Evolutionary conservation across 2,113 vertebrate species (phyloP).

Genomic region (Rallus limicola): DNA sequence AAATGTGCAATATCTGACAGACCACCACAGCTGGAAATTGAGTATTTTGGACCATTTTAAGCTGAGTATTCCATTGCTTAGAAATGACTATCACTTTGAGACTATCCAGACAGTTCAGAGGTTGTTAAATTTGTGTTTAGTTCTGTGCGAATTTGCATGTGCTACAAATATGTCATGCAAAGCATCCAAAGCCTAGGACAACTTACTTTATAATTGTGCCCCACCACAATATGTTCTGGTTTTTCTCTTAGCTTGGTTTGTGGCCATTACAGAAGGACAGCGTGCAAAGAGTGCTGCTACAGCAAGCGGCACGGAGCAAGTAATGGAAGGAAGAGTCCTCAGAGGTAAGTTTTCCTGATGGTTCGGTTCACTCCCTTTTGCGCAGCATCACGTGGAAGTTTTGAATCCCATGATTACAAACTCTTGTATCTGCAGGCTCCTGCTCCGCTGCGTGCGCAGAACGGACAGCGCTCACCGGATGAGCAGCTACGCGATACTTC

Average conservation of each 20-base stretch:
- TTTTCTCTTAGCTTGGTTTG: background rate
- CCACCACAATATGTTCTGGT: background rate
- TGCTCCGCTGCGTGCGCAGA: fast-evolving
- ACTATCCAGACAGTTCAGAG: background rate
- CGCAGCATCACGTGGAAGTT: fast-evolving
- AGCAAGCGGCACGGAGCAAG: background rate
- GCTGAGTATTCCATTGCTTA: background rate
- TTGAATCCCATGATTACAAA: background rate
- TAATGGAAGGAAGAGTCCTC: background rate
- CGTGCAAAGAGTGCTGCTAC: fast-evolving
- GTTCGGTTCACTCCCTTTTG: fast-evolving
- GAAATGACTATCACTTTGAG: background rate
- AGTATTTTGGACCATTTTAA: background rate
- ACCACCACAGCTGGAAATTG: background rate
- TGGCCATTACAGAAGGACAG: background rate
- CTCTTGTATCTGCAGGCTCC: background rate
- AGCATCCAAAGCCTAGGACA: background rate
- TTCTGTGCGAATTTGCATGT: background rate
- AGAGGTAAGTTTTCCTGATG: background rate
- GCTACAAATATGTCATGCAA: background rate
- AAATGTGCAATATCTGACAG: background rate
- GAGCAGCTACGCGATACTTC: fast-evolving
- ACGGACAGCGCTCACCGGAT: fast-evolving
- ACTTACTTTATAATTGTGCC: background rate
- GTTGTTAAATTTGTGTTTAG: background rate